phyloP scores from a whole-genome alignment of 2,113 vertebrate genomes.

The Eurypyga helias region DNA sequence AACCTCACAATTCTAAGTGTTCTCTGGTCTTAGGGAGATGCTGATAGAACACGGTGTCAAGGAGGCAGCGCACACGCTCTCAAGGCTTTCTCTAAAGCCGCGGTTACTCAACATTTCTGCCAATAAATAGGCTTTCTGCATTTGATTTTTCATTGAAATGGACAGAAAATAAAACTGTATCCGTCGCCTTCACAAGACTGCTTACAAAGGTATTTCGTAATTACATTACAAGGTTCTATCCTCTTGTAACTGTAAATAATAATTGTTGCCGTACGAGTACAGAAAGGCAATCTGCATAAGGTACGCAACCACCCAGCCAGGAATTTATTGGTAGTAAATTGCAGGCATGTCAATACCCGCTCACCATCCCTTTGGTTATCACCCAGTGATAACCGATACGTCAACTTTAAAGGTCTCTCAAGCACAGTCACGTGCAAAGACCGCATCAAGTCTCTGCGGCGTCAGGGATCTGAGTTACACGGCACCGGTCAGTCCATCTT shows the following conservation, averaged over 20 bases:
- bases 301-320: not conserved
- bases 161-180: not conserved
- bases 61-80: rapidly evolving
- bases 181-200: not conserved
- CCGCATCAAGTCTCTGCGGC: rapidly evolving
- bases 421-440: not conserved
- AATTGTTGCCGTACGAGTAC: not conserved
- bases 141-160: not conserved
- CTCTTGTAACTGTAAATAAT: not conserved
- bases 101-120: not conserved
- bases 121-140: not conserved
- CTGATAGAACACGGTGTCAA: not conserved
- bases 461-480: rapidly evolving
- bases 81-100: not conserved
- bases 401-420: not conserved
- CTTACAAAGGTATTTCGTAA: not conserved
- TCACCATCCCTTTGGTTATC: not conserved
- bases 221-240: not conserved
- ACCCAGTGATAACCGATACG: not conserved
- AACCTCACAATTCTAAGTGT: not conserved
- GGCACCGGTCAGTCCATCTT: not conserved
- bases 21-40: not conserved
- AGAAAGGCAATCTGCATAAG: not conserved
- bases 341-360: rapidly evolving
- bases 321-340: not conserved